Percentiles rank a stretch among this genome's conserved stretches.
Conservation (phyloP, 2,113 vertebrate genomes). For the Petromus typicus region DNA sequence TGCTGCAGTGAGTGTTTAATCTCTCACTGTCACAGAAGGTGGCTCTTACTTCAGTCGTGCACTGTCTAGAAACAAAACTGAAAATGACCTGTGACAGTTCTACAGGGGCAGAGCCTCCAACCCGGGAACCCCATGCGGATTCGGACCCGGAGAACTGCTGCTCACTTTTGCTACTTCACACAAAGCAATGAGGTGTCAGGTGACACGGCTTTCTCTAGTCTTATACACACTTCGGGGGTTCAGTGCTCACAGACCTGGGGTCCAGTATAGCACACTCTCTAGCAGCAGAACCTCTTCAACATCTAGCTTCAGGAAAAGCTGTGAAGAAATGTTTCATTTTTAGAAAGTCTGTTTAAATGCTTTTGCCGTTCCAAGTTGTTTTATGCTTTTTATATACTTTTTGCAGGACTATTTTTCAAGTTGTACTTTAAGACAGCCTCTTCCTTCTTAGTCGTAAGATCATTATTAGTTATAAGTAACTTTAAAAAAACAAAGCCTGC, state of each 20-base stretch:
- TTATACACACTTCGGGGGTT: background rate
- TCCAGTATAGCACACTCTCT: background rate
- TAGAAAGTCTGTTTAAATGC: slow-evolving; percentile 4
- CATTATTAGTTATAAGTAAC: background rate
- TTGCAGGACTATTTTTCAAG: slow-evolving; percentile 39
- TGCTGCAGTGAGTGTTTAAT: slow-evolving; percentile 85
- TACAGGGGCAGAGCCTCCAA: slow-evolving; percentile 30
- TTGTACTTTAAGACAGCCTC: slow-evolving; percentile 44
- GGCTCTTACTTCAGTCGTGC: slow-evolving; percentile 82
- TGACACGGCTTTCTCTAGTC: background rate
- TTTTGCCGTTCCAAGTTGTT: slow-evolving; percentile 50
- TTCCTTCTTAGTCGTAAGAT: slow-evolving; percentile 52
- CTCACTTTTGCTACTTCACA: slow-evolving; percentile 30
- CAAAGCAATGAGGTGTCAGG: background rate
- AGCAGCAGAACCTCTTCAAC: slow-evolving; percentile 56
- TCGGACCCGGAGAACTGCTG: slow-evolving; percentile 22
- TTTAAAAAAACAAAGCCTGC: slow-evolving; percentile 27
- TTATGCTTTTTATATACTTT: slow-evolving; percentile 16
- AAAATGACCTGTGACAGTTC: slow-evolving; percentile 67
- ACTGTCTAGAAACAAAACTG: slow-evolving; percentile 83
- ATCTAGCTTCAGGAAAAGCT: slow-evolving; percentile 26
- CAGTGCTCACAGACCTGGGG: background rate
- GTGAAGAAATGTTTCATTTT: slow-evolving; percentile 18
- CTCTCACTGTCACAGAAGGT: slow-evolving; percentile 79
- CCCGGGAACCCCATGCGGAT: background rate